Evolutionary conservation across 2,888 invertebrate genomes (phyloP).

Genomic region (Eutolmus rufibarbis): DNA sequence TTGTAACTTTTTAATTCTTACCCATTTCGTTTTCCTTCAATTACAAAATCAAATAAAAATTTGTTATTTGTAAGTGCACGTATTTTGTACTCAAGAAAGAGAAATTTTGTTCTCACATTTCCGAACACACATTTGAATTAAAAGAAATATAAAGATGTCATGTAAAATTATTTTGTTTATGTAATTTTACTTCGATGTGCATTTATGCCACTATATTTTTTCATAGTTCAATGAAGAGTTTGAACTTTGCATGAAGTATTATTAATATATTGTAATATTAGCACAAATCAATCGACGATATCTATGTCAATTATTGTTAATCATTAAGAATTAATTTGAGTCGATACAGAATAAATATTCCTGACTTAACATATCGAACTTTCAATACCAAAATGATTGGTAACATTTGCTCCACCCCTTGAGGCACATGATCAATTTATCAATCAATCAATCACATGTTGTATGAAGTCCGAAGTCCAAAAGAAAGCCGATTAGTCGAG

Average conservation of each 20-base stretch:
- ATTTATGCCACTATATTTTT: neutral
- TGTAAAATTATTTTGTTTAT: too few species aligned
- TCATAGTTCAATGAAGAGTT: neutral
- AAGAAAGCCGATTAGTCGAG: neutral
- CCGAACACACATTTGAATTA: neutral
- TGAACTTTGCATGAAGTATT: neutral
- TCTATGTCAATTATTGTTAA: neutral
- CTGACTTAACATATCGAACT: neutral
- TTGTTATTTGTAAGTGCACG: neutral
- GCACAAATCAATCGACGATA: too few species aligned
- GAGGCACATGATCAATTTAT: neutral
- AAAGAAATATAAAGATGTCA: neutral
- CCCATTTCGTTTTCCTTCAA: neutral
- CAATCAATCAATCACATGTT: slow-evolving; percentile 23
- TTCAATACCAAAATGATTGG: neutral
- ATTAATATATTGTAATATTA: too few species aligned
- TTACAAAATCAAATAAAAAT: neutral
- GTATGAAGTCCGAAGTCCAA: neutral
- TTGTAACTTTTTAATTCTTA: neutral
- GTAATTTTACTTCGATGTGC: too few species aligned
- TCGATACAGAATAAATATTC: neutral
- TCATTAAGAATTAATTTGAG: neutral
- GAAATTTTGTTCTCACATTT: neutral
- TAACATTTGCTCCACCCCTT: slow-evolving; percentile 5
- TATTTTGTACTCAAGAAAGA: neutral